Conservation (phyloP, 2,113 vertebrate species). For the Brachyhypopomus occidentalis region DNA sequence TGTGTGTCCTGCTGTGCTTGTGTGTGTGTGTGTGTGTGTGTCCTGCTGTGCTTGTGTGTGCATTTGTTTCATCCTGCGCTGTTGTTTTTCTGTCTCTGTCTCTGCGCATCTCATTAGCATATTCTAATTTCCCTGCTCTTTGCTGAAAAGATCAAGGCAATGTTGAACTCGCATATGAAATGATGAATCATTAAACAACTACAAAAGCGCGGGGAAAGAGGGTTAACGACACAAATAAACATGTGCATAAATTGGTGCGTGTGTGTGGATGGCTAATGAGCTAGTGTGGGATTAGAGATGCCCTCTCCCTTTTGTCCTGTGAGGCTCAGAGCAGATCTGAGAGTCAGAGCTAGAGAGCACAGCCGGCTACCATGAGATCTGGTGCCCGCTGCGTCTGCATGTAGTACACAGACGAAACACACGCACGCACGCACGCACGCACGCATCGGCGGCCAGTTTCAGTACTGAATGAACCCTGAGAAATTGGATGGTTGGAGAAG, state of each 20-base stretch:
- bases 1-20: conserved; percentile 12
- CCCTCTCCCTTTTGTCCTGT: conserved; percentile 45
- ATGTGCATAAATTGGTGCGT: conserved; percentile 52
- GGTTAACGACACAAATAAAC: conserved; percentile 62
- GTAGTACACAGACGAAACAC: conserved; percentile 3
- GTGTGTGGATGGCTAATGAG: conserved; percentile 57
- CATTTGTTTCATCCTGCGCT: not conserved
- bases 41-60: conserved; percentile 20
- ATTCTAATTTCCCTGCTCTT: conserved; percentile 55
- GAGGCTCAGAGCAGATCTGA: conserved; percentile 32
- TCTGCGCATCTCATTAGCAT: conserved; percentile 64
- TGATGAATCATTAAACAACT: conserved; percentile 73
- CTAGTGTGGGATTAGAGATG: conserved; percentile 57
- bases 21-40: conserved; percentile 28
- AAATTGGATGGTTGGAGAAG: not conserved
- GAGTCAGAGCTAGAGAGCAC: conserved; percentile 17
- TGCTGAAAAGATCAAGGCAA: conserved; percentile 71
- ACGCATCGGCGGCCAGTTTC: not conserved
- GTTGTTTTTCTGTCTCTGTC: conserved; percentile 51
- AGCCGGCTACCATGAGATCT: conserved; percentile 8
- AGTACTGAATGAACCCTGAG: not conserved
- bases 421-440: not conserved
- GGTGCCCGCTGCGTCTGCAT: not conserved
- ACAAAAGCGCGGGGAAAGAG: conserved; percentile 69
- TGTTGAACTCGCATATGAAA: conserved; percentile 63